Evolutionary conservation across 37 sponge, comb jelly and placozoan species (phyloP).

Genomic region (Agelas oroides): DNA sequence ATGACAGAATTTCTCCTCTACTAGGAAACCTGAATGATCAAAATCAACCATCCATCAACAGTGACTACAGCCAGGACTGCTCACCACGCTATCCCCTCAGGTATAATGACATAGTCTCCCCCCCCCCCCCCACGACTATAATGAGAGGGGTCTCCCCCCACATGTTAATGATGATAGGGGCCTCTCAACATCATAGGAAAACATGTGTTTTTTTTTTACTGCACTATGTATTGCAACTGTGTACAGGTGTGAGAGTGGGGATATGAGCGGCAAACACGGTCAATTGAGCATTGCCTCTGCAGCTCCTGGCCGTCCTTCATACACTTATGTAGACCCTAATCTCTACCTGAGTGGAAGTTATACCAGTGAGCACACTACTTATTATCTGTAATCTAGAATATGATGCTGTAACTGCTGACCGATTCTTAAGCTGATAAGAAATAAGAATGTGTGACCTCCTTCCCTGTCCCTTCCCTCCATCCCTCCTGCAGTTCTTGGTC

Average conservation of each 20-base stretch:
- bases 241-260: conserved; percentile 73
- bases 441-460: no score
- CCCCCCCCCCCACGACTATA: no score
- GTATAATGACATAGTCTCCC: background rate
- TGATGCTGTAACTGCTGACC: no score
- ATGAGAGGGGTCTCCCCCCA: no score
- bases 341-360: conserved; percentile 45
- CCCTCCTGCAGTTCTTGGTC: conserved; percentile 44
- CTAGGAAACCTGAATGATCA: background rate
- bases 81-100: conserved; percentile 38
- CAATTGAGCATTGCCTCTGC: conserved; percentile 39
- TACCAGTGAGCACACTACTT: background rate
- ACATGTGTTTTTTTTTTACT: no score
- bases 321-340: conserved; percentile 42
- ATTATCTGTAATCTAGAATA: no score
- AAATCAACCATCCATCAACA: background rate
- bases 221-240: no score
- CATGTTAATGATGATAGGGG: no score
- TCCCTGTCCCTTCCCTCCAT: no score
- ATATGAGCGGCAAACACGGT: conserved; percentile 67
- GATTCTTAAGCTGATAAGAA: no score
- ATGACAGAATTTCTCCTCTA: no score
- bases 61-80: conserved; percentile 48
- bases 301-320: conserved; percentile 14
- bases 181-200: no score